Evolutionary conservation across 2,113 vertebrate species (phyloP).

Genomic region (Rhynchopsitta pachyrhyncha): DNA sequence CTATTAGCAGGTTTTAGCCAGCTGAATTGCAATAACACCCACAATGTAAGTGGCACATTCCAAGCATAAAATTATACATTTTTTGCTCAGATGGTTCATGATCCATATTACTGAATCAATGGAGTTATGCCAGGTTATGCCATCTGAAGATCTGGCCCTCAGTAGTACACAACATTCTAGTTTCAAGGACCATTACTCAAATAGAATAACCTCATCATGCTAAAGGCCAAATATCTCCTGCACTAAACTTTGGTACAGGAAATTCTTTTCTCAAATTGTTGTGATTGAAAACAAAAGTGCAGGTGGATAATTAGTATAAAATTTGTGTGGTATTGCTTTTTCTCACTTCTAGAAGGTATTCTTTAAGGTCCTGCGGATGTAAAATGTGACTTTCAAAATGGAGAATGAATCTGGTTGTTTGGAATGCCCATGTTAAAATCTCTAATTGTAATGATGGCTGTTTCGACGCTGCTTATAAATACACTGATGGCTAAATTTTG

Average conservation of each 20-base stretch:
- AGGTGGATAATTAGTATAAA: background rate
- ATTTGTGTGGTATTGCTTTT: background rate
- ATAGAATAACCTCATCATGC: background rate
- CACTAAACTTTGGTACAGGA: background rate
- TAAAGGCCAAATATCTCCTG: background rate
- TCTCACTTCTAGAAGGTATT: background rate
- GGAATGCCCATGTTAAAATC: background rate
- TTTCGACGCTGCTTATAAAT: background rate
- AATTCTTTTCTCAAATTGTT: background rate
- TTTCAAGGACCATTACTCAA: constrained; percentile 30
- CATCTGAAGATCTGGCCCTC: constrained; percentile 14
- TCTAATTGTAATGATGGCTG: background rate
- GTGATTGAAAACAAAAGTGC: background rate
- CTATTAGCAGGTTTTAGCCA: background rate
- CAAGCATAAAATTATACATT: background rate
- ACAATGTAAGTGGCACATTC: background rate
- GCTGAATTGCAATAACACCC: background rate
- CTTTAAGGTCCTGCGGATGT: background rate
- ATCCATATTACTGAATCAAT: background rate
- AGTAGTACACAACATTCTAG: background rate
- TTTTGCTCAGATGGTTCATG: background rate
- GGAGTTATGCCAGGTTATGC: background rate
- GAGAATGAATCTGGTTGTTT: background rate
- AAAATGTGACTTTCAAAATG: background rate
- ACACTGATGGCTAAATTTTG: background rate